Evolutionary conservation across 2,113 vertebrate genomes (phyloP), one percentile per base, ranked within the genome.

Genomic region (Semicossyphus pulcher): DNA sequence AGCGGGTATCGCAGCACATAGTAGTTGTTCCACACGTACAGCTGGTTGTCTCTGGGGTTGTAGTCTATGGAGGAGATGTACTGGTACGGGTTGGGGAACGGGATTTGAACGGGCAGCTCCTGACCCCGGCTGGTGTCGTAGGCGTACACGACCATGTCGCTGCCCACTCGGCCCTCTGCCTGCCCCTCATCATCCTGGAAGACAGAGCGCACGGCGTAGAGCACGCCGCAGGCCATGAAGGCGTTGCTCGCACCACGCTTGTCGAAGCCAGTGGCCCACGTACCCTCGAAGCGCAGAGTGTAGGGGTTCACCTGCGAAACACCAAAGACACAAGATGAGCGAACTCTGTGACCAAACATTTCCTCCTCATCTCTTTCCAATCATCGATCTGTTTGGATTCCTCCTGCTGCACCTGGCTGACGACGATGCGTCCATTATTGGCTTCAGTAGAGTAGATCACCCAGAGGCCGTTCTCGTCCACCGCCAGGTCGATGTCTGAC

Each of bases 11-110:
- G 93, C 73, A 98, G 92, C 67, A 98, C 92, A 11, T 97, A 96
- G 78, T 96, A 96, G 92, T 99, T 99, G 85, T 99, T 99, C 97
- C 97, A 99, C 52, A 98, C 96, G 10, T 98, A 99, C 0, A 99
- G 94, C 83, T 97, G 96, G 86, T 97, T 97, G 91, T 98, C 97
- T 3, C 97, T 91, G 3, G 97, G 97, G 88, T 99, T 98, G 94
- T 99, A 99, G 73, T 94, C 96, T 7, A 98, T 95, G 7, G 97
- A 99, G 3, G 96, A 97, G 54, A 99, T 95, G 70, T 95, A 97
- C 90, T 97, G 96, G 92, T 99, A 98, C 0, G 96, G 97, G 89
- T 99, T 99, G 69, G 97, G 97, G 87, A 99, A 99, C 2, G 96
- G 89, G 37, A 98, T 90, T 25, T 93, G 91, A 42, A 95, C 84